Conservation (phyloP, 2,797 vertebrate species). For the Heliangelus exortis region DNA sequence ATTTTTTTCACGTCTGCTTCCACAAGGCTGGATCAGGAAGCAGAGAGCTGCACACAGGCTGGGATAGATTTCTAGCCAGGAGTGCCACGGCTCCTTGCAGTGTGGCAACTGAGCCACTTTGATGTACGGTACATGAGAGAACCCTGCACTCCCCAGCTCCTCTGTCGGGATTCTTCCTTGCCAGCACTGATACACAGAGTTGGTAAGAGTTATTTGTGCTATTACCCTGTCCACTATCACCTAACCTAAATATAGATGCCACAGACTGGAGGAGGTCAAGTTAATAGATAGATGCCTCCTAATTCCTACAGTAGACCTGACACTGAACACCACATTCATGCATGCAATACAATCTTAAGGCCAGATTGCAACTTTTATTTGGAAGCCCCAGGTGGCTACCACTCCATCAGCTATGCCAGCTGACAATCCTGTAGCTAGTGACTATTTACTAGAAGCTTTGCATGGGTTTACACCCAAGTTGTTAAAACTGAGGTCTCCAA, state of each 20-base stretch:
- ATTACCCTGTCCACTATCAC: not conserved
- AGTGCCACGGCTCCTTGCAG: not conserved
- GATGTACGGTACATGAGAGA: accelerated
- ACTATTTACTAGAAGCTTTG: not conserved
- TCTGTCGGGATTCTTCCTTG: not conserved
- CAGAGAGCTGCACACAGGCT: not conserved
- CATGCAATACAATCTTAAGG: not conserved
- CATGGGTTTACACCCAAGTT: not conserved
- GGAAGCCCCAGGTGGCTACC: not conserved
- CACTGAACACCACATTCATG: not conserved
- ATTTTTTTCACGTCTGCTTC: not conserved
- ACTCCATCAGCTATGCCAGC: not conserved
- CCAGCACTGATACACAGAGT: accelerated
- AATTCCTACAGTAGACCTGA: not conserved
- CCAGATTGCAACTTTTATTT: not conserved
- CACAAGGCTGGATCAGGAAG: not conserved
- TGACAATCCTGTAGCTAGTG: not conserved
- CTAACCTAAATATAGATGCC: not conserved
- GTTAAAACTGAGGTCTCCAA: not conserved
- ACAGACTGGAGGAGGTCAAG: not conserved
- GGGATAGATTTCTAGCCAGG: not conserved
- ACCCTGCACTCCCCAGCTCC: not conserved
- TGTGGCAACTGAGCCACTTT: not conserved
- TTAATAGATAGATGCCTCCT: not conserved
- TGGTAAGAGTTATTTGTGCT: not conserved